phyloP scores from a whole-genome alignment of 2,113 vertebrate species.

The Notarius lentiginosus region DNA sequence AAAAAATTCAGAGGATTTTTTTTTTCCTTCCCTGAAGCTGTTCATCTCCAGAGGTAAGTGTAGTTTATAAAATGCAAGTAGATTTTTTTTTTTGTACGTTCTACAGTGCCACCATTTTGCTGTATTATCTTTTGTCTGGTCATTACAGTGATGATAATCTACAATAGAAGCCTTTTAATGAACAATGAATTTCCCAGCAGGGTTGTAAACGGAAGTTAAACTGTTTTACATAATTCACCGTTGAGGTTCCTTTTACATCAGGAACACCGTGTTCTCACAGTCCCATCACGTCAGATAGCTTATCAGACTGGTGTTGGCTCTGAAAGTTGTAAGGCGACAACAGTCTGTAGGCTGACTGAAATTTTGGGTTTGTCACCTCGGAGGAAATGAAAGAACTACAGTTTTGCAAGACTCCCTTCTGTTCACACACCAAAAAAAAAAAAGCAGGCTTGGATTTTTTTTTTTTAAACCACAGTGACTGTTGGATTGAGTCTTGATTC shows the following conservation, averaged over 20 bases:
- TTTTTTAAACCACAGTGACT: background rate
- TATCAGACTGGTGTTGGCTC: constrained; percentile 99
- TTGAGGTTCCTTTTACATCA: background rate
- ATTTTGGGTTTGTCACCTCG: constrained; percentile 76
- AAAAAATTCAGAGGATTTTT: background rate
- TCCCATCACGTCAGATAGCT: constrained; percentile 95
- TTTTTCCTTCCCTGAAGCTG: background rate
- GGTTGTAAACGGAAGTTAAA: background rate
- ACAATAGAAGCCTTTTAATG: background rate
- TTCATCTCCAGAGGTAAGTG: constrained; percentile 21
- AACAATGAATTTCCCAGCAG: background rate
- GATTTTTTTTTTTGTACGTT: background rate
- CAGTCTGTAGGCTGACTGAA: constrained; percentile 99
- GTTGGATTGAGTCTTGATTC: background rate
- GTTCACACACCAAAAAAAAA: background rate
- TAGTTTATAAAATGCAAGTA: background rate
- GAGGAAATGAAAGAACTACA: background rate
- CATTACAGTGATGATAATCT: background rate
- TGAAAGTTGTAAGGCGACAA: constrained; percentile 87
- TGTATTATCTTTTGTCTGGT: background rate
- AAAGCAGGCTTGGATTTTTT: background rate
- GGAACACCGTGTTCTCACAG: background rate
- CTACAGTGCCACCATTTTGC: no score
- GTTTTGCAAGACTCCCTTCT: background rate
- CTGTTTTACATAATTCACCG: background rate